Base-by-base conservation (phyloP, 1,140 invertebrate genomes). In the Pogonomyrmex californicus region DNA sequence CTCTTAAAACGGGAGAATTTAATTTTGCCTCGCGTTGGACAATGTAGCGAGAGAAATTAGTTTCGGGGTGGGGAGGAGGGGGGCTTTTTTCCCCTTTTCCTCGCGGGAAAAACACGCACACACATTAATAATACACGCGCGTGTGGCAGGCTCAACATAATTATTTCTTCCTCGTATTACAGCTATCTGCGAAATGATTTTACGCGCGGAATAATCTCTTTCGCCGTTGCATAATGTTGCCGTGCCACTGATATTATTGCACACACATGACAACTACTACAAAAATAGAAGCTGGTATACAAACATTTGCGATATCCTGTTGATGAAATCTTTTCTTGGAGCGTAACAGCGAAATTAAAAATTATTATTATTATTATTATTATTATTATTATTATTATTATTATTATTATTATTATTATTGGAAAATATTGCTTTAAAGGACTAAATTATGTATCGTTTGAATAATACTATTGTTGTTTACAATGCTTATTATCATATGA, bases 1-100 rank as follows among this genome's bases (percentile, higher is more conserved):
- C 79, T 73, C 54, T 83, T 66, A 78, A 81, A 85, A 78, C 47
- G 73, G 6, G 60, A 81, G 71, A 85, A 85, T 85, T 81, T 78
- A 85, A 85, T 85, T 78, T 81, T 47, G 75, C 58, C 47, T 49
- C 82, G 38, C 44, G 82, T 51, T 76, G 79, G 51, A 82, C 66
- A 60, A 82, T 60, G 38, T 82, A 82, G 30, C 79, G 75, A 77
- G 66, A 70, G 79, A 82, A 82, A 82, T 82, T 82, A 82, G 66
- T 73, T 82, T 60, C 14, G 51, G 17, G 33, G 12, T 1, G 23
- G 23, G 23, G 0, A 12, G 4, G 51, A 12, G 33, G 12, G 2
- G 17, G 4, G 5, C 38, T 68, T 68, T 68, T 68, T 17, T 66
- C n/a, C 14, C 56, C 4, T 2, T 62, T 60, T 62, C n/a, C 36